A percentile compares a stretch with the other conserved stretches of the same genome.
These are phyloP conservation scores for Oryzias javanicus DNA, from an alignment of 2,113 vertebrate genomes.

Conservation along the genomic window DNA sequence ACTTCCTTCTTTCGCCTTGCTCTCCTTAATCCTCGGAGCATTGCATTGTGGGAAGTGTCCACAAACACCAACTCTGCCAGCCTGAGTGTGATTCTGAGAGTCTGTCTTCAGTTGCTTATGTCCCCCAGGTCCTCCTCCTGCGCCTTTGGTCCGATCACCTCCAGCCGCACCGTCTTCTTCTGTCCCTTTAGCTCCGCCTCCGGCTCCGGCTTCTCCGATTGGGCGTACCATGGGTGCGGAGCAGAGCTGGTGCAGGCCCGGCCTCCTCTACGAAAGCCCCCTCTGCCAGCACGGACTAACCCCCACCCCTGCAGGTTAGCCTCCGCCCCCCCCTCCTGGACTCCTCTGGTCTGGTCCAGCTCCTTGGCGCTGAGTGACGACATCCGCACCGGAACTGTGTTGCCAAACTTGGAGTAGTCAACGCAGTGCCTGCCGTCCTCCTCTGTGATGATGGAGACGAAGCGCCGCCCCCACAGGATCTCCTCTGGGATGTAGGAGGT, in stretches of 20 bases:
- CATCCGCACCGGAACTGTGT: conserved; percentile 77
- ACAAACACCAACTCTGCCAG: too few species aligned
- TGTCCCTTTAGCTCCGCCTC: conserved; percentile 60
- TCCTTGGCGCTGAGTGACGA: conserved; percentile 78
- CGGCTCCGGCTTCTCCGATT: conserved; percentile 35
- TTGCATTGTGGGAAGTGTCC: too few species aligned
- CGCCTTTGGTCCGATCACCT: conserved; percentile 72
- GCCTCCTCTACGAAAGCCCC: conserved; percentile 74
- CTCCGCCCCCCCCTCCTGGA: conserved; percentile 59
- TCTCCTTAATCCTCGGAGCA: too few species aligned
- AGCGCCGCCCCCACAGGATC: conserved; percentile 84
- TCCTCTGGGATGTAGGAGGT: conserved; percentile 83
- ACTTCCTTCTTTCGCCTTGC: too few species aligned
- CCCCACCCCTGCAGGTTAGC: conserved; percentile 74
- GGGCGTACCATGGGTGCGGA: conserved; percentile 70
- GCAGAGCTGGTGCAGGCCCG: conserved; percentile 50
- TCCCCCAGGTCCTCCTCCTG: conserved; percentile 60
- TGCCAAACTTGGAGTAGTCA: conserved; percentile 86
- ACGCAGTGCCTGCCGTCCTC: conserved; percentile 81
- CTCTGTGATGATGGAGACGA: conserved; percentile 82
- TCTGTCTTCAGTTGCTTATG: conserved; percentile 46
- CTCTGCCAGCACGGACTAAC: conserved; percentile 75
- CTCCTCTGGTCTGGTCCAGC: conserved; percentile 72
- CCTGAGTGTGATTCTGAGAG: too few species aligned
- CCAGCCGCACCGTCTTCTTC: conserved; percentile 73